Percentiles rank a stretch among this genome's conserved stretches.
phyloP scores from a whole-genome alignment of 2,797 vertebrate genomes.

The Ceryle rudis region DNA sequence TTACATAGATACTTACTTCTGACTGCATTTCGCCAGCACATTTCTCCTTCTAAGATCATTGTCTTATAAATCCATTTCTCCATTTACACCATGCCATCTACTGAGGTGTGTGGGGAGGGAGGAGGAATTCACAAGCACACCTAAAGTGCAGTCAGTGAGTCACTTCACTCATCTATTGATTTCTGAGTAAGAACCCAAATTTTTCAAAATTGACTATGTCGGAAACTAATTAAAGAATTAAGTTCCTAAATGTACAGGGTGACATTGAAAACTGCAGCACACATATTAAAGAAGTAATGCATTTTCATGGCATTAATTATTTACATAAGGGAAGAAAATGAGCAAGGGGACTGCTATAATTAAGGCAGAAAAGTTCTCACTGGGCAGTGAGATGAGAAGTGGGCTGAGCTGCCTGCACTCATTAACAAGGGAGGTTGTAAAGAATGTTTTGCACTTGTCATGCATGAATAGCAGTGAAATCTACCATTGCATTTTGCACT shows the following conservation, averaged over 20 bases:
- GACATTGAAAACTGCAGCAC: neutral
- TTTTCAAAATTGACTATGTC: neutral
- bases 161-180: neutral
- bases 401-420: neutral
- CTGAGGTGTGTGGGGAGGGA: neutral
- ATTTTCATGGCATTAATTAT: neutral
- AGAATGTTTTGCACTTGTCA: neutral
- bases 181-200: neutral
- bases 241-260: neutral
- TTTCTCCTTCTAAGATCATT: neutral
- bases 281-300: neutral
- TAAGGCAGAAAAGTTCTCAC: neutral
- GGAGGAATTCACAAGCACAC: neutral
- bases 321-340: neutral
- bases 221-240: conserved; percentile 23
- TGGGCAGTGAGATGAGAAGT: neutral
- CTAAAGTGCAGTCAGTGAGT: neutral
- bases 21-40: neutral
- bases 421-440: neutral
- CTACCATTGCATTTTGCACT: neutral
- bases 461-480: neutral
- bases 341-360: neutral
- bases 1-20: neutral
- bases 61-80: neutral
- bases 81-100: neutral